Base-by-base conservation (phyloP, 2,797 vertebrate species). In the Falco biarmicus region DNA sequence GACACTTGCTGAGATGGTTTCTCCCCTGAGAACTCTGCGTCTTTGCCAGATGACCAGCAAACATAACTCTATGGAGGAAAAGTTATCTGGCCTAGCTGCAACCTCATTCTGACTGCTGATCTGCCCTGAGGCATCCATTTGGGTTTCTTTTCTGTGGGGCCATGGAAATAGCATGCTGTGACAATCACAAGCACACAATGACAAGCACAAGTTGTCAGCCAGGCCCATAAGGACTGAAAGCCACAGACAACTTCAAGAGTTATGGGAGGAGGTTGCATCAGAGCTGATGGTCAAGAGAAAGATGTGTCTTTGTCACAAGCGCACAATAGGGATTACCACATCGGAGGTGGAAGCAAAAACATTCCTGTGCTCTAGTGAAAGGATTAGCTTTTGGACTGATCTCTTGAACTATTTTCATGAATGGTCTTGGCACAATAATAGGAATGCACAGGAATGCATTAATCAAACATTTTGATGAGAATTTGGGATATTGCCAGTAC, bases 401-500 rank as follows among this genome's bases (percentile, higher is more conserved):
- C 65, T 90, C 88, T 75, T 84, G 73, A 90, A 75, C 85, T 94
- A 22, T 91, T 95, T 93, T 91, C 90, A 84, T 93, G 76, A 97
- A 96, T 95, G 85, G 80, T 88, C 80, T 95, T 95, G 90, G 93
- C 92, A 93, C 61, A 80, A 84, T 71, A 47, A 96, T 81, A 91
- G 65, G 80, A 95, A 88, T 39, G 87, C 83, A 86, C 68, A 95
- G 83, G 87, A 95, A 95, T 1, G 5, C 69, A 93, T 95, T 88
- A 69, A 91, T 96, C 93, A 96, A 88, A 87, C 8, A 61, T 92
- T 88, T 65, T 88, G 65, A 96, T 93, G 91, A 88, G 73, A 91
- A 78, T 93, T 88, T 95, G 96, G 93, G 93, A 68, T 75, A 22
- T 54, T 91, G 96, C 94, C 95, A 95, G 85, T n/a, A 65, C 76